Base-by-base conservation (phyloP, 2,797 vertebrate genomes). In the Eidolon dupreanum region DNA sequence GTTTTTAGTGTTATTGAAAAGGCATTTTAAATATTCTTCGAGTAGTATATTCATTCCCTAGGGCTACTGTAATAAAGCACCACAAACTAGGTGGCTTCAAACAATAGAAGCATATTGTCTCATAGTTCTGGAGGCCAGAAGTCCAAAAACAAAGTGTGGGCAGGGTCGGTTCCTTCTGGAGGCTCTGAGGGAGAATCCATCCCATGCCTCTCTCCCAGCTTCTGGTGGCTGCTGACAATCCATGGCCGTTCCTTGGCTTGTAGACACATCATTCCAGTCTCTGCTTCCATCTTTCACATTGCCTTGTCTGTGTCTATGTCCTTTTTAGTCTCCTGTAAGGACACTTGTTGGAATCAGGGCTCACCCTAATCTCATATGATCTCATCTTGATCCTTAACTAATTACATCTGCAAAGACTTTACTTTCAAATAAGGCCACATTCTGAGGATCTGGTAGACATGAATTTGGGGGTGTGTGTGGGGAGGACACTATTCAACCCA, bases 291-390 rank as follows among this genome's bases (percentile, higher is more conserved):
- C 57, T 59, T 81, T 81, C 55, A 24, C 3, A 5, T 17, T 9
- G 9, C 28, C 43, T 70, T 33, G 55, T 91, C 70, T 74, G 16
- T 78, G 49, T 63, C 63, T 63, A 19, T 68, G 43, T 73, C 65
- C 61, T 90, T 66, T 79, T 36, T 74, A 91, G 19, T 85, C 65
- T 78, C 36, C 71, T 92, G 31, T 41, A 96, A 92, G 68, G 84
- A 75, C 9, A 24, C 13, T 78, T 6, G 2, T 65, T 12, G 41
- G 68, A 82, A 53, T 85, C 71, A 75, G 49, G 68, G 28, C 31
- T 49, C n/a, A 49, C 3, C 24, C 4, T 43, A 66, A 85, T 81
- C 57, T 26, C 74, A 15, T 74, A 75, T 43, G 41, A 51, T 49
- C 46, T 84, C 65, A 55, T 66, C 11, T 82, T 17, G 51, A n/a